phyloP scores from a whole-genome alignment of 2,797 vertebrate genomes.

The Microhierax caerulescens region DNA sequence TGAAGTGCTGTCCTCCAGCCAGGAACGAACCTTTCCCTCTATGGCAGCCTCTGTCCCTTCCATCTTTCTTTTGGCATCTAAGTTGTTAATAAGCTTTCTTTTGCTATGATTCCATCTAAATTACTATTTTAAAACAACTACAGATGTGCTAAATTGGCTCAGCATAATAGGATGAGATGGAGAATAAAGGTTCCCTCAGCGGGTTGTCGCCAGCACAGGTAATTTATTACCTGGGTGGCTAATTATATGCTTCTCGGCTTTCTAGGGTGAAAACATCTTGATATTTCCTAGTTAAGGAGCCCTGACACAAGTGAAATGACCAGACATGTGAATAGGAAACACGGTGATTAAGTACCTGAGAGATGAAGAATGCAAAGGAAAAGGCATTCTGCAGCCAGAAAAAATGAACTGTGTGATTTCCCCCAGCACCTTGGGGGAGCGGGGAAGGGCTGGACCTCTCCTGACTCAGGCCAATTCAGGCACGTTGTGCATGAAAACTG shows the following conservation, averaged over 20 bases:
- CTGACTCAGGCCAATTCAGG: not conserved
- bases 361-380: slow-evolving; percentile 64
- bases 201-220: slow-evolving; percentile 58
- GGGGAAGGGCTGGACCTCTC: slow-evolving; percentile 12
- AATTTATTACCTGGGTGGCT: slow-evolving; percentile 71
- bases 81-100: slow-evolving; percentile 65
- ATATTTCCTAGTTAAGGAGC: slow-evolving; percentile 64
- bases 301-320: slow-evolving; percentile 60
- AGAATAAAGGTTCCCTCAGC: slow-evolving; percentile 63
- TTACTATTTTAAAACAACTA: slow-evolving; percentile 69
- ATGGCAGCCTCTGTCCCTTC: slow-evolving; percentile 1
- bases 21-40: not conserved
- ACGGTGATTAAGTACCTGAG: slow-evolving; percentile 58
- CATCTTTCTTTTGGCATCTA: slow-evolving; percentile 41
- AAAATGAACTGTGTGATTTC: slow-evolving; percentile 60
- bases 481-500: slow-evolving; percentile 25
- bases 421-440: slow-evolving; percentile 41
- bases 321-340: slow-evolving; percentile 63
- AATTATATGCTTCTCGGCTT: slow-evolving; percentile 62
- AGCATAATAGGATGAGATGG: slow-evolving; percentile 69
- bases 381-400: slow-evolving; percentile 68
- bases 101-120: slow-evolving; percentile 59
- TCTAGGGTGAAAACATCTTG: slow-evolving; percentile 66
- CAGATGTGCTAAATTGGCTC: slow-evolving; percentile 71
- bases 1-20: not conserved